Conservation (phyloP, 2,888 invertebrate genomes). For the Pheosia gnoma region DNA sequence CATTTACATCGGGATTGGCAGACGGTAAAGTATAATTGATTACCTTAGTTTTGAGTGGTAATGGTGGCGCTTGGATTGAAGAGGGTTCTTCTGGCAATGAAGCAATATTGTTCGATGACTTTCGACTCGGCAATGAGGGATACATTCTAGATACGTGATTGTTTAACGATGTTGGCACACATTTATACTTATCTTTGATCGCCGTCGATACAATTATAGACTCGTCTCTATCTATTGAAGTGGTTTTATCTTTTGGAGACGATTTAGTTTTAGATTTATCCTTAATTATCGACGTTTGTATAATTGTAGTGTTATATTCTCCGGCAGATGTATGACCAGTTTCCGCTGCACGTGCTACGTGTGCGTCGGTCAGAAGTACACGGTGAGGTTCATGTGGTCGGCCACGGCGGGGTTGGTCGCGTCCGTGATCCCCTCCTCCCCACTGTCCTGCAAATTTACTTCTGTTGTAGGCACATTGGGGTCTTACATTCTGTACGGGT, state of each 20-base stretch:
- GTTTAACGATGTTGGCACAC: not conserved
- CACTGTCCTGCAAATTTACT: conserved; percentile 60
- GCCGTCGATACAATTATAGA: not conserved
- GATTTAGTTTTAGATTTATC: not conserved
- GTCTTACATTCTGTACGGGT: conserved; percentile 6
- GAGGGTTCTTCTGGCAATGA: not conserved
- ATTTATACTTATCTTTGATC: not conserved
- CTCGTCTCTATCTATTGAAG: not conserved
- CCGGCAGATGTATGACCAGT: conserved; percentile 3
- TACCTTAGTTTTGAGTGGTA: conserved; percentile 8
- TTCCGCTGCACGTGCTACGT: not conserved
- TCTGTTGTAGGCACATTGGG: conserved; percentile 40
- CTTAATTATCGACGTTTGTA: not conserved
- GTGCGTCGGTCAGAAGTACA: conserved; percentile 83
- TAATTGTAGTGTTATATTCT: not conserved
- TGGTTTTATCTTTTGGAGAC: not conserved
- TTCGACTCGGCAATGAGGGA: not conserved
- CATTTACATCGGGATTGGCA: conserved; percentile 26
- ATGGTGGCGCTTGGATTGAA: not conserved
- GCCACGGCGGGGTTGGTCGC: conserved; percentile 69
- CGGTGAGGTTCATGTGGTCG: conserved; percentile 88
- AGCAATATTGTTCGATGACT: not conserved
- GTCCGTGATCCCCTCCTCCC: conserved; percentile 56
- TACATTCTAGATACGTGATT: not conserved
- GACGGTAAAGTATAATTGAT: conserved; percentile 3